These are phyloP conservation scores for Yponomeuta malinellus DNA, from an alignment of 2,888 invertebrate species.

Conservation along the genomic window DNA sequence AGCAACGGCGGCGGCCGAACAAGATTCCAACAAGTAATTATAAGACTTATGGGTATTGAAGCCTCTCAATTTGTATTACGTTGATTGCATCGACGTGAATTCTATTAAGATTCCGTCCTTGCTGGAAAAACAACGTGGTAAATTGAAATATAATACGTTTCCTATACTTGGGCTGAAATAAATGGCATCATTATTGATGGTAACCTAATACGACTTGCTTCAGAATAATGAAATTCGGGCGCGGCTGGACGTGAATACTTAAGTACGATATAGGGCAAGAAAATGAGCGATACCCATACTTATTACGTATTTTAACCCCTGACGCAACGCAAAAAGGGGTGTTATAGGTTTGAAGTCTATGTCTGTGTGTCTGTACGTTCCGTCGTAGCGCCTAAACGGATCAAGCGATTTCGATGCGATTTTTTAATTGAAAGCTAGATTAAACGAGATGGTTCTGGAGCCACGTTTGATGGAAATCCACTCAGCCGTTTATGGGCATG, in stretches of 20 bases:
- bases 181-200: background rate
- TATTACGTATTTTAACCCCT: background rate
- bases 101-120: background rate
- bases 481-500: no score
- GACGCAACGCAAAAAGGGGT: no score
- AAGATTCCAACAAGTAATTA: conserved; percentile 41
- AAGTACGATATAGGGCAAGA: no score
- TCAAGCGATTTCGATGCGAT: no score
- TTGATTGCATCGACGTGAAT: conserved; percentile 14
- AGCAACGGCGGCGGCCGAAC: conserved; percentile 13
- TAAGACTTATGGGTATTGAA: conserved; percentile 35
- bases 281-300: background rate
- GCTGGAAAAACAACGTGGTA: background rate
- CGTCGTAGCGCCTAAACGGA: no score
- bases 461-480: no score
- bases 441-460: no score
- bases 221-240: background rate
- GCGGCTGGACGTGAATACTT: no score
- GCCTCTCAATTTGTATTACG: conserved; percentile 20
- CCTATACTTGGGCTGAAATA: background rate
- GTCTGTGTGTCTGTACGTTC: no score
- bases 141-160: conserved; percentile 2
- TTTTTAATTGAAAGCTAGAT: no score
- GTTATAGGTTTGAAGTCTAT: no score
- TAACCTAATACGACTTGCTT: background rate